Evolutionary conservation across 2,797 vertebrate species (phyloP), one percentile per base, ranked within the genome.

Genomic region (Triplophysa bombifrons): DNA sequence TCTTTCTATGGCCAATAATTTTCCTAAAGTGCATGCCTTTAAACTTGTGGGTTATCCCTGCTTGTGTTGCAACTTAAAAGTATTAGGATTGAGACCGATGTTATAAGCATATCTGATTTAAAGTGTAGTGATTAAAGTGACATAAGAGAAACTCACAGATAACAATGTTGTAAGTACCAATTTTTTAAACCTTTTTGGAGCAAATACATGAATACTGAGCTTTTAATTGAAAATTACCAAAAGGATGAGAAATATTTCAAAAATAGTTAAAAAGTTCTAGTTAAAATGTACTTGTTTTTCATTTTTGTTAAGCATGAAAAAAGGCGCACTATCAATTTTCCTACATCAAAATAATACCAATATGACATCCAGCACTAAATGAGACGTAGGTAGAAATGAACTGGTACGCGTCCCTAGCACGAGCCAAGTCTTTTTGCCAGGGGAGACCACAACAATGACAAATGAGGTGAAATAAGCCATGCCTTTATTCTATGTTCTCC

Each of bases 381-480:
- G 50, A 51, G 55, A 71, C 46, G 53, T 65, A 53, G 14, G 72
- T 50, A 56, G 44, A 78, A 82, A 74, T 53, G n/a, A 61, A 50
- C 51, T 61, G 27, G 55, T 67, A 5, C 19, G 51, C 55, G 51
- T 76, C 20, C 34, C 17, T 30, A 55, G 70, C 46, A 63, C 20
- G 56, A 67, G 72, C 38, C 72, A 69, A 77, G 55, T 73, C 61
- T 55, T 76, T 79, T 72, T 48, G 44, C 66, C 58, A 61, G 20
- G 74, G 78, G 66, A 81, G 73, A 51, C 83, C 69, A 71, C 53
- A 79, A 51, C 60, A 76, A 72, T 80, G 78, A 84, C 72, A 85
- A 87, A 88, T 78, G 63, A 85, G 58, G 81, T 61, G 82, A 83
- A 86, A 77, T 78, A 88, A 88, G 77, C 83, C 74, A 85, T 80